Evolutionary conservation across 2,113 vertebrate genomes (phyloP).

Genomic region (Erythrocercus mccallii): DNA sequence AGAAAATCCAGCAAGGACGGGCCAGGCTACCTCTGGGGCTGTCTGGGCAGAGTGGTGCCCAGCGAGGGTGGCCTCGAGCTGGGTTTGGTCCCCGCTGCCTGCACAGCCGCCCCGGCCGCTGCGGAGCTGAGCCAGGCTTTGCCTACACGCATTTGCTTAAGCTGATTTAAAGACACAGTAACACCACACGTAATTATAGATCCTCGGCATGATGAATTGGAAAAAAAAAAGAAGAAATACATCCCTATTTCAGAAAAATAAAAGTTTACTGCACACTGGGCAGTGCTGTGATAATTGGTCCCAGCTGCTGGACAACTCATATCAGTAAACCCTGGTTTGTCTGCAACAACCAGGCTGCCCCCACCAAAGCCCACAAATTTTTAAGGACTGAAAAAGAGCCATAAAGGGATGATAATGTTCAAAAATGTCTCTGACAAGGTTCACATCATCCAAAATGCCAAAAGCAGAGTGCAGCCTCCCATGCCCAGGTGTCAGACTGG

Average conservation of each 20-base stretch:
- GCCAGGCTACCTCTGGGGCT: neutral
- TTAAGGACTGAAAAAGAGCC: neutral
- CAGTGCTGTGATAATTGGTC: neutral
- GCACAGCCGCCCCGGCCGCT: neutral
- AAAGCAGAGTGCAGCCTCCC: neutral
- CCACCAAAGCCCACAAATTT: neutral
- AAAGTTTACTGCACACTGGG: neutral
- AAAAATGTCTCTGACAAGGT: neutral
- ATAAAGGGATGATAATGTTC: fast-evolving
- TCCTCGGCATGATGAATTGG: neutral
- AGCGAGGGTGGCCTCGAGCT: neutral
- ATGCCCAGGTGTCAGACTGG: neutral
- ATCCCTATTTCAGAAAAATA: neutral
- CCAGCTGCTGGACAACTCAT: neutral
- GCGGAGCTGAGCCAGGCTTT: conserved; percentile 55
- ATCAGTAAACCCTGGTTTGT: neutral
- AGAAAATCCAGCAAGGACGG: neutral
- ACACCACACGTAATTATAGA: conserved; percentile 17
- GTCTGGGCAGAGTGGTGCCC: neutral
- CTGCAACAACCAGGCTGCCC: neutral
- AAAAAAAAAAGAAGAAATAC: neutral
- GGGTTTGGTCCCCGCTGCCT: neutral
- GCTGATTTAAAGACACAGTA: conserved; percentile 65
- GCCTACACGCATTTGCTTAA: conserved; percentile 44
- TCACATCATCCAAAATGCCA: fast-evolving